Base-by-base conservation (phyloP, 2,888 invertebrate species). In the Buathra laborator region DNA sequence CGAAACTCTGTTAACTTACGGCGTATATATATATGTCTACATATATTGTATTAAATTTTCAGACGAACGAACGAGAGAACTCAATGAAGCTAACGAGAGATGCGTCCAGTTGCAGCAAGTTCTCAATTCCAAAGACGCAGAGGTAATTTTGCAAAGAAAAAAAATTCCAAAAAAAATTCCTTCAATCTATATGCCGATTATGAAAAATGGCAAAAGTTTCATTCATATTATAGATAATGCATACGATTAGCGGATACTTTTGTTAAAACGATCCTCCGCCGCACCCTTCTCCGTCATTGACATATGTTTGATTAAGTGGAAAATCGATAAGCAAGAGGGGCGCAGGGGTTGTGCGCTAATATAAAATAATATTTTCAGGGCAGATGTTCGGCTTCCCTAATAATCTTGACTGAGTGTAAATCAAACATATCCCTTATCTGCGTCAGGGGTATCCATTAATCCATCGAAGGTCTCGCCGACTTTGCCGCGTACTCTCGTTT, bases 351-450 rank as follows among this genome's bases (percentile, higher is more conserved):
- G 87, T 72, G 77, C 67, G 79, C 83, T 90, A 90, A 91, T 88
- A 89, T 85, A 89, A 88, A 89, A 88, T 91, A 91, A 56, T 56
- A 56, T 56, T 91, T 91, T 89, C 88, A 9, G 9, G 90, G 91
- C 93, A 93, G 92, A 93, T 93, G 93, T 91, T 88, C 81, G 85
- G 89, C 90, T 92, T 92, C 88, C 90, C 88, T 89, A 91, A 91
- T 93, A 93, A 93, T 90, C 89, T 89, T 88, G 85, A 88, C 89
- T 80, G 88, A 93, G 93, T 92, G 91, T 89, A 90, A 84, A 86
- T 91, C 90, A 93, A 93, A 93, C 91, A 93, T 64, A 79, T 37
- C 78, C 86, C 89, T 91, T 92, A 92, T 92, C 92, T 86, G 4
- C 32, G 62, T 85, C 37, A 9, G 64, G 59, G 67, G 81, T 56